Conservation (phyloP, 37 sponge, comb jelly and placozoan species). For the Axinella damicornis region DNA sequence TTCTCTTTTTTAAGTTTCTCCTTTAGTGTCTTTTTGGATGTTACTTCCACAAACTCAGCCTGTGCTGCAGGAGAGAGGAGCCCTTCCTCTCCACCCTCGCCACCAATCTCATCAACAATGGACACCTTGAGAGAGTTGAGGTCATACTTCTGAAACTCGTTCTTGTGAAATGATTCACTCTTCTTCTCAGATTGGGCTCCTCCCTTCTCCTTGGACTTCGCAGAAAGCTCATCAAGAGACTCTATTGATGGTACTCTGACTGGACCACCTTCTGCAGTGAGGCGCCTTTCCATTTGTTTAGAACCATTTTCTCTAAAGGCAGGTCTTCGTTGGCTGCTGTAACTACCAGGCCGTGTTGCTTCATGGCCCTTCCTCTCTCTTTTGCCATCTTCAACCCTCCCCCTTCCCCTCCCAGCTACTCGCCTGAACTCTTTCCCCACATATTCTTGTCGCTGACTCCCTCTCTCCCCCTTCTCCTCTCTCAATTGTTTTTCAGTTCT, state of each 20-base stretch:
- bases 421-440: neutral
- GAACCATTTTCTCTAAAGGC: neutral
- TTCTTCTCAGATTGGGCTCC: neutral
- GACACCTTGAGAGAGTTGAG: conserved; percentile 53
- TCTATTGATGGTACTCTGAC: neutral
- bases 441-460: neutral
- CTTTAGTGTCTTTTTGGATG: conserved; percentile 62
- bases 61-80: conserved; percentile 15
- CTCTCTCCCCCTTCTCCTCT: neutral
- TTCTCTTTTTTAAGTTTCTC: conserved; percentile 59
- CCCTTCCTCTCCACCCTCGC: conserved; percentile 9
- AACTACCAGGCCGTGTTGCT: neutral
- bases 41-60: conserved; percentile 65
- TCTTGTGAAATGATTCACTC: neutral
- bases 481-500: neutral
- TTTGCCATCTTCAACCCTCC: neutral
- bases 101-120: conserved; percentile 52
- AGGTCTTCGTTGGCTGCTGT: neutral
- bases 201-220: neutral
- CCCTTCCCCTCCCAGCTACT: neutral
- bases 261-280: neutral
- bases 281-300: neutral
- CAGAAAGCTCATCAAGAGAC: neutral
- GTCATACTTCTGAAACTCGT: conserved; percentile 47
- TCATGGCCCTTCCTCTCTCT: neutral